Conservation (phyloP, 2,888 invertebrate genomes). For the Trachelus troglodyta region DNA sequence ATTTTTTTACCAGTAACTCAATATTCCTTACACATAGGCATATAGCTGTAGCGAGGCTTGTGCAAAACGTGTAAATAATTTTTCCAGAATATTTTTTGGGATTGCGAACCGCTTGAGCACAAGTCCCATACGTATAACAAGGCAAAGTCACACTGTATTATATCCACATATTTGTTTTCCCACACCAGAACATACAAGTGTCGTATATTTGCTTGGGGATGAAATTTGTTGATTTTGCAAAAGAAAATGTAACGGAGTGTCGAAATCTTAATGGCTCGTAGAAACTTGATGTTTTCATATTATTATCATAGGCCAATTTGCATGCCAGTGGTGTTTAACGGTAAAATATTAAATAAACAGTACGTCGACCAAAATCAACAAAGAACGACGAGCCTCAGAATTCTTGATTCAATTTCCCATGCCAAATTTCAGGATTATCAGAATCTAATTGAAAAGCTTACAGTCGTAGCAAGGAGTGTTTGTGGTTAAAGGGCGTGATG, state of each 20-base stretch:
- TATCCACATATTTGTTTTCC: not conserved
- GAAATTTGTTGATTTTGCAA: not conserved
- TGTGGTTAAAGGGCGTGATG: not conserved
- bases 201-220: not conserved
- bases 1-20: no score
- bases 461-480: not conserved
- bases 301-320: not conserved
- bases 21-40: no score
- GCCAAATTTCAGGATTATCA: not conserved
- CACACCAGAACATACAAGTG: not conserved
- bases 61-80: not conserved
- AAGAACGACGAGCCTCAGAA: conserved; percentile 17
- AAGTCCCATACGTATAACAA: not conserved
- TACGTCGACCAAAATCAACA: conserved; percentile 42
- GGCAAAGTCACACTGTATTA: not conserved
- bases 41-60: not conserved
- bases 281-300: not conserved
- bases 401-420: conserved; percentile 34
- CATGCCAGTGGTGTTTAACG: not conserved
- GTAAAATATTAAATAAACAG: conserved; percentile 34
- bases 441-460: not conserved
- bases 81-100: not conserved
- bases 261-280: not conserved
- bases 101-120: not conserved
- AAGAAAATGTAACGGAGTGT: not conserved